phyloP scores from a whole-genome alignment of 2,797 vertebrate genomes.

The Hyperoplus immaculatus region DNA sequence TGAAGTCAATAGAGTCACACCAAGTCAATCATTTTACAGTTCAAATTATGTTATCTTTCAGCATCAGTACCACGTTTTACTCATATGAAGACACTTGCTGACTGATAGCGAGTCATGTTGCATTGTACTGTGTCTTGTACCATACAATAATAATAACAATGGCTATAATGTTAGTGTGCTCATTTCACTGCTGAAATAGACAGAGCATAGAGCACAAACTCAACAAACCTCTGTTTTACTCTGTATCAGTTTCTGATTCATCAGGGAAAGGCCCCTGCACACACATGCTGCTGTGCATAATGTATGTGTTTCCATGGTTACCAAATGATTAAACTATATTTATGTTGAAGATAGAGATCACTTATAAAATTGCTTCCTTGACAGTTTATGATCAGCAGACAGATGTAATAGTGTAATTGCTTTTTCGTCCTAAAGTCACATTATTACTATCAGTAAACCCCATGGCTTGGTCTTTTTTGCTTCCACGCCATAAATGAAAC shows the following conservation, averaged over 20 bases:
- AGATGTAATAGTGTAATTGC: not conserved
- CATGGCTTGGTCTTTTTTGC: not conserved
- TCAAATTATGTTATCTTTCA: too few relatives aligned
- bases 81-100: too few relatives aligned
- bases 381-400: not conserved
- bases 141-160: too few relatives aligned
- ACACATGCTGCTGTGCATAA: not conserved
- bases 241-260: too few relatives aligned
- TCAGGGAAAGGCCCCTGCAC: not conserved
- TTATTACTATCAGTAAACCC: not conserved
- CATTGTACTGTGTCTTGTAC: too few relatives aligned
- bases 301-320: constrained; percentile 1
- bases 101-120: too few relatives aligned
- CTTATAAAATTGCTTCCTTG: not conserved
- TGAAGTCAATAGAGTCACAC: not conserved
- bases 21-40: too few relatives aligned
- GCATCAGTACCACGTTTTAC: too few relatives aligned
- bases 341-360: not conserved
- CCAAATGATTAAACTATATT: not conserved
- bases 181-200: too few relatives aligned
- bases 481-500: not conserved
- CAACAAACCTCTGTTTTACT: too few relatives aligned
- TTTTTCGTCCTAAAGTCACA: not conserved
- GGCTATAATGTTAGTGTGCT: too few relatives aligned
- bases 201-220: too few relatives aligned